Conservation (phyloP, 2,888 invertebrate species). For the Zootermopsis nevadensis region DNA sequence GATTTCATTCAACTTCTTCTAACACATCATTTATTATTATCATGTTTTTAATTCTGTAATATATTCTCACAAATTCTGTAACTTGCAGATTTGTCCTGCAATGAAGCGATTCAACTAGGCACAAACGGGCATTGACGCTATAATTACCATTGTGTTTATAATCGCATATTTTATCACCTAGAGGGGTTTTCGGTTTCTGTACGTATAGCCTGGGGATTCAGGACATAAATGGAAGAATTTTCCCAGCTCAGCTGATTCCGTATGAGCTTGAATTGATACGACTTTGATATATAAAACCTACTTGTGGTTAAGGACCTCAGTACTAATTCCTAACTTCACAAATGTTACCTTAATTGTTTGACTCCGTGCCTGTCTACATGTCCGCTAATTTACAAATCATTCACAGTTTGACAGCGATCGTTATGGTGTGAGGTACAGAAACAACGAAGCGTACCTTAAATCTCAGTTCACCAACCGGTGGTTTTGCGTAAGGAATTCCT, state of each 20-base stretch:
- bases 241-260: too few species aligned
- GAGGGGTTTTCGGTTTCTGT: too few species aligned
- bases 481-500: conserved; percentile 34
- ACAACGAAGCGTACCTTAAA: neutral
- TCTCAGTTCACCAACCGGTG: conserved; percentile 1
- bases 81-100: too few species aligned
- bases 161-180: too few species aligned
- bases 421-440: neutral
- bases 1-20: neutral
- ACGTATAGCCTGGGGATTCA: too few species aligned
- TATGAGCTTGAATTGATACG: too few species aligned
- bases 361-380: neutral
- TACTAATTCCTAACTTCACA: neutral
- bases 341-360: neutral
- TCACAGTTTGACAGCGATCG: neutral
- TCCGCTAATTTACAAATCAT: neutral
- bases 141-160: neutral
- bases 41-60: neutral
- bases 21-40: neutral
- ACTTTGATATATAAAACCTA: too few species aligned
- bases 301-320: neutral
- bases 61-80: too few species aligned
- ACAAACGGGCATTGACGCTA: neutral
- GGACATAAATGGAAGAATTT: too few species aligned
- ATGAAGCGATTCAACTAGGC: too few species aligned